Percentiles rank a stretch among this genome's conserved stretches.
Conservation (phyloP, 2,888 invertebrate species). For the Autographa gamma region DNA sequence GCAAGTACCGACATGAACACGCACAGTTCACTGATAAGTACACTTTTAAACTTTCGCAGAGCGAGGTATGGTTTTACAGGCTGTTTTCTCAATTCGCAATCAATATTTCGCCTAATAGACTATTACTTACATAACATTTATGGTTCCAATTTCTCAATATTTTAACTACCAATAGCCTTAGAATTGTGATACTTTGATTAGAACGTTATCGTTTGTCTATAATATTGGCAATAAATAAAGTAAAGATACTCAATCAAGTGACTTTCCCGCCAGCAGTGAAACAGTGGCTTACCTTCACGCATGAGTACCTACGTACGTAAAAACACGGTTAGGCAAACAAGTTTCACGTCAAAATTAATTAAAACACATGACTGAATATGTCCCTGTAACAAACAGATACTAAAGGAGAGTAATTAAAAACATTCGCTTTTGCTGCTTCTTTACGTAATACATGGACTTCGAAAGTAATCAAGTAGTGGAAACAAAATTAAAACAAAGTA, state of each 20-base stretch:
- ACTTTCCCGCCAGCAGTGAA: neutral
- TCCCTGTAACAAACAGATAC: neutral
- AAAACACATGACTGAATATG: neutral
- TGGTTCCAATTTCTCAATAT: neutral
- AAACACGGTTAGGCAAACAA: neutral
- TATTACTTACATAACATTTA: neutral
- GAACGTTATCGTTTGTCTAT: neutral
- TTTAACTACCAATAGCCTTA: neutral
- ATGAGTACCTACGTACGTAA: neutral
- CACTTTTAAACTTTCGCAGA: neutral
- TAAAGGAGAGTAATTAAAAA: neutral
- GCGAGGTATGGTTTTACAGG: neutral
- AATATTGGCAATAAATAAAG: neutral
- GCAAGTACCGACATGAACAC: neutral
- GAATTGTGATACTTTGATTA: neutral
- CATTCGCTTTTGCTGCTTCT: constrained; percentile 1
- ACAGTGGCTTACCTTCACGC: neutral
- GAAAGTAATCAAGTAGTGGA: too few relatives aligned
- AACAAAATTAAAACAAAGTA: neutral
- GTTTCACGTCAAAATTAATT: neutral
- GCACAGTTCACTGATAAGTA: neutral
- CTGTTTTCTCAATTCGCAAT: neutral
- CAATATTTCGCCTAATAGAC: neutral
- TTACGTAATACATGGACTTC: neutral
- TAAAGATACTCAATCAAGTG: neutral